Base-by-base conservation (phyloP, 2,113 vertebrate species). In the Sceloporus tristichus region DNA sequence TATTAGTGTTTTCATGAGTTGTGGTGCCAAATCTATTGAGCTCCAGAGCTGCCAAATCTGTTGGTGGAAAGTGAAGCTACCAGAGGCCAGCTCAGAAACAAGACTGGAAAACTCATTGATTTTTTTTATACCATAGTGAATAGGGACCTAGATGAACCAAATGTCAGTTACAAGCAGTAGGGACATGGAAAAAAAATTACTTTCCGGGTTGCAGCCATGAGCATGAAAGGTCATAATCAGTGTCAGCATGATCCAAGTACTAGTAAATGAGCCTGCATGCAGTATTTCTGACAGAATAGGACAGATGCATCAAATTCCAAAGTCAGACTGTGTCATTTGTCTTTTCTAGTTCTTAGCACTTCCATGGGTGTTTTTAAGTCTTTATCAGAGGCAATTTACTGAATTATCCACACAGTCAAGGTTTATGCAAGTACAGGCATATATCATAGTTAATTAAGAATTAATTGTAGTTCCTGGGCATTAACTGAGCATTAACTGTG, bases 181-280 rank as follows among this genome's bases (percentile, higher is more conserved):
- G 53, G 56, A 5, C 70, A 74, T 23, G 19, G 70, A 25, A 48
- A n/a, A 25, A 79, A 87, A 87, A 90, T 91, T 85, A 53, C 81
- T 90, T 70, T 54, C 29, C 90, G 65, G 75, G 6, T 19, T 75
- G 13, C 66, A 81, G 87, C 19, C 82, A 77, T 90, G 81, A 56
- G 84, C 65, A 85, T 84, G 66, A 42, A 23, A 54, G 42, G 84
- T 79, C 53, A 86, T 27, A 19, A 38, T 66, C 1, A 4, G 9
- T 82, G 21, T 68, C 21, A 25, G n/a, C 68, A 11, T 84, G 29
- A 84, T 84, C 48, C 70, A 40, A 73, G 14, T 19, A 54, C 3
- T 84, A 14, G 29, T 4, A 73, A 16, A 5, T 34, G 1, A 3
- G 56, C 16, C 42, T 21, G 25, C 25, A 34, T 56, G 2, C 68